phyloP scores from a whole-genome alignment of 2,888 invertebrate genomes.

The Papilio elwesi region DNA sequence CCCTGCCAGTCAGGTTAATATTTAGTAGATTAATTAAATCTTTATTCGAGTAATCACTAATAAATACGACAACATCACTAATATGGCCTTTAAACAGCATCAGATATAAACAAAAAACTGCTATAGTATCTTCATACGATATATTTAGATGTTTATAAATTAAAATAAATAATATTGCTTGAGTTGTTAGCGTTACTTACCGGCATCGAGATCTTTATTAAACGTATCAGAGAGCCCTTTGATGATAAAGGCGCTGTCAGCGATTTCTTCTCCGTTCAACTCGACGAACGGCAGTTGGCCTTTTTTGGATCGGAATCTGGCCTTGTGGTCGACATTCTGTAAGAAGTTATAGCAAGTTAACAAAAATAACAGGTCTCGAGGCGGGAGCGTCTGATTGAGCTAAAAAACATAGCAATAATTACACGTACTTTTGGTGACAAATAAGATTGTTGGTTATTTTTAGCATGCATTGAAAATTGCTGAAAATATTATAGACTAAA shows the following conservation, averaged over 20 bases:
- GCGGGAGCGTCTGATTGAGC: neutral
- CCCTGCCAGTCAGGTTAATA: no score
- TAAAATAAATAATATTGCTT: neutral
- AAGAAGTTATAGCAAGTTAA: constrained; percentile 56
- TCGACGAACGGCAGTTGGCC: constrained; percentile 97
- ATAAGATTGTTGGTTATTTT: neutral
- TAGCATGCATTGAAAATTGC: neutral
- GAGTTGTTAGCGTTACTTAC: constrained; percentile 55
- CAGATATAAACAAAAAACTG: no score
- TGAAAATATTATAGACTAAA: neutral
- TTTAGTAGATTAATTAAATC: no score
- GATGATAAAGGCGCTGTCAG: constrained; percentile 96
- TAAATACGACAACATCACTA: no score
- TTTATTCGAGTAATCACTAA: no score
- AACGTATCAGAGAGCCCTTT: constrained; percentile 93
- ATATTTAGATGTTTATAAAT: neutral
- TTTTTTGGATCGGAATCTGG: constrained; percentile 96
- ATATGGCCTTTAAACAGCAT: no score
- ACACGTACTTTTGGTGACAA: neutral
- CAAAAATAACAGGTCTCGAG: constrained; percentile 11
- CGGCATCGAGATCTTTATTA: constrained; percentile 92
- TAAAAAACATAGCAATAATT: neutral
- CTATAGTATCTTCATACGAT: no score
- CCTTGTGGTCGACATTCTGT: constrained; percentile 97
- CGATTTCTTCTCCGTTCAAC: constrained; percentile 96